Base-by-base conservation (phyloP, 2,113 vertebrate species). In the Oreochromis niloticus region DNA sequence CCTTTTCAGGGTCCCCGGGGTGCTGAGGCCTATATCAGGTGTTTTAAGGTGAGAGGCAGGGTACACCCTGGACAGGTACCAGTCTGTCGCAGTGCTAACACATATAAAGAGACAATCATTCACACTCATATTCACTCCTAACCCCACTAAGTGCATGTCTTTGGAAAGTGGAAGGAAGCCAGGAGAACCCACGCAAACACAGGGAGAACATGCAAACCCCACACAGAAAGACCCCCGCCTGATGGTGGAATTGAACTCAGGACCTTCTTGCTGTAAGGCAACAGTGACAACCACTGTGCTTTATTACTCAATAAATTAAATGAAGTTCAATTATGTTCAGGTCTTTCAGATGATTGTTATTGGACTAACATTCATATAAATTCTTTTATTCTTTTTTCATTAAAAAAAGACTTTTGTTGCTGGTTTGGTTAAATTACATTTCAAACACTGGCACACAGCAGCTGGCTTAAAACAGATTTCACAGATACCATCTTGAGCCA, bases 351-450 rank as follows among this genome's bases (percentile, higher is more conserved):
- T 17, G 14, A 61, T 61, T 61, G 16, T 61, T 32, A 61, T 61
- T 10, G 57, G 3, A 61, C 27, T 32, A 4, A 17, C 14, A 32
- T 61, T 61, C 3, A 61, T 0, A 6, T 32, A 8, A 61, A 17
- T 61, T 61, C 4, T 61, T 61, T 61, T 32, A 0, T 30, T 57
- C 12, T 27, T 30, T 57, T 36, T 6, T 61, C 5, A 34, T 9
- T 61, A 17, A 17, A 61, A 10, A 34, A 34, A 4, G 3, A 61
- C 0, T 61, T 61, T 32, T 10, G 57, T 30, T 61, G 57, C 57
- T 61, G 16, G 59, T 10, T 34, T 32, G 27, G 27, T 59, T 59
- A 61, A 2, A 10, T 61, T 34, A 10, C 0, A 61, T 61, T 0
- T 32, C 27, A 1, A 17, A 61, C 1, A 8, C 8, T 61, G 57